Percentiles rank a stretch among this genome's conserved stretches.
phyloP scores from a whole-genome alignment of 2,888 invertebrate species.

The Formica aserva region DNA sequence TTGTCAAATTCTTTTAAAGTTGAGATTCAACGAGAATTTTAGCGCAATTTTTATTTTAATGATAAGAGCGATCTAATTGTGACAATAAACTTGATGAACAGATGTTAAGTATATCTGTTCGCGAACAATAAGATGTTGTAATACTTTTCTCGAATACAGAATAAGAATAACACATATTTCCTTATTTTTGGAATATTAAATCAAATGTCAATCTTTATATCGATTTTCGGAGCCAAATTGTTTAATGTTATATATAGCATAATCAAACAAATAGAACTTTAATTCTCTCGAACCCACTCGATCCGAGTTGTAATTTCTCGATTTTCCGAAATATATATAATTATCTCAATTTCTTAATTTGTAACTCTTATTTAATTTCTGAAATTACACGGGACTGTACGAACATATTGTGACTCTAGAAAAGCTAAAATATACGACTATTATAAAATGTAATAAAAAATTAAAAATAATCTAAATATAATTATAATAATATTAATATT shows the following conservation, averaged over 20 bases:
- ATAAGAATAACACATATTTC: not conserved
- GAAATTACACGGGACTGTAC: not conserved
- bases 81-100: not conserved
- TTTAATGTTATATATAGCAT: not conserved
- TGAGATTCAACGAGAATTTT: not conserved
- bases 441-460: no score
- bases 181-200: not conserved
- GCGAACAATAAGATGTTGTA: no score
- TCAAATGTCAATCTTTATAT: not conserved
- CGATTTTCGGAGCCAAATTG: not conserved
- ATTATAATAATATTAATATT: no score
- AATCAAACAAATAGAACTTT: not conserved
- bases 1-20: not conserved
- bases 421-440: not conserved
- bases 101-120: not conserved
- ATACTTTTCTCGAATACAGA: no score
- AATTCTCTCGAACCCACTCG: not conserved
- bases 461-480: no score
- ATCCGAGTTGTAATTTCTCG: not conserved
- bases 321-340: not conserved
- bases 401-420: not conserved
- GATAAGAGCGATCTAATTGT: not conserved
- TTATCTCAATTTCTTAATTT: not conserved
- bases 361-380: not conserved
- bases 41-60: not conserved